Base-by-base conservation (phyloP, 2,113 vertebrate species). In the Philantomba maxwellii region DNA sequence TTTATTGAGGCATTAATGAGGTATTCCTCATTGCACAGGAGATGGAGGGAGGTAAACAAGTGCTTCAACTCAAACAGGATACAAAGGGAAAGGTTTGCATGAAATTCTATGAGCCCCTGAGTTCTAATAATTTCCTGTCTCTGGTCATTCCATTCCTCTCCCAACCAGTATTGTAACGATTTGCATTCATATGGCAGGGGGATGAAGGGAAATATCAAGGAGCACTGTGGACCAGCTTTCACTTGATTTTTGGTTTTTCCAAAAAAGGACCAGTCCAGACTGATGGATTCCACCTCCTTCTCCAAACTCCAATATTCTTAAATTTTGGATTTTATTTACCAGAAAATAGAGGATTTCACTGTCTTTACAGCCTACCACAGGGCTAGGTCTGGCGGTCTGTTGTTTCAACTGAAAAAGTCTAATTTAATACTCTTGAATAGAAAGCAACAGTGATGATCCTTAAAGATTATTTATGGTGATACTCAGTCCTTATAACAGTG, bases 141-240 rank as follows among this genome's bases (percentile, higher is more conserved):
- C 30, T 33, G 26, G 17, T 5, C 30, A 14, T 45, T 36, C 12
- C 64, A 55, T 0, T 21, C 19, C 5, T 75, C 10, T 70, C 8
- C 36, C 43, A n/a, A 23, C 17, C 19, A 60, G 33, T 14, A 19
- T 17, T 5, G 43, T 13, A n/a, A 51, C 2, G 4, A 57, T 3
- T 9, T 9, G 3, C 17, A 3, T 5, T 9, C 28, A 45, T 2
- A 15, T 33, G 51, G 51, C 1, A 23, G 13, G 51, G 55, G 17
- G 39, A 30, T 6, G 2, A 2, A 70, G 30, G 4, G 6, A 70
- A 51, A n/a, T 30, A 33, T 23, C 0, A 12, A 64, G 51, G 12
- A 64, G 16, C 1, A 1, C 28, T 47, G 0, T 43, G 36, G 10
- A 15, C 60, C 11, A 58, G 1, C 17, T 66, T 33, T 70, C 33